phyloP scores from a whole-genome alignment of 2,113 vertebrate species.

The Chaenogobius annularis region DNA sequence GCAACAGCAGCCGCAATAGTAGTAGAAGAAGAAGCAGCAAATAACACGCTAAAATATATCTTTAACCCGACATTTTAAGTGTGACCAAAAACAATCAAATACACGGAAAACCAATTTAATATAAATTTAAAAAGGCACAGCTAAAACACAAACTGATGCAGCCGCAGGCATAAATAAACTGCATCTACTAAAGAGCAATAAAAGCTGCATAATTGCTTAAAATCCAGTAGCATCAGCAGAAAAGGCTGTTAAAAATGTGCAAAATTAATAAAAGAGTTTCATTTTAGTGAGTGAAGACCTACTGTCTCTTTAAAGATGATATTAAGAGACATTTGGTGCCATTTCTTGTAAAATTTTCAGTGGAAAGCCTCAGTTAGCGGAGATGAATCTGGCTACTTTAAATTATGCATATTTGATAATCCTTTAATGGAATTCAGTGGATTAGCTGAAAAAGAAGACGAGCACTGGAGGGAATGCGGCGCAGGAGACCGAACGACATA shows the following conservation, averaged over 20 bases:
- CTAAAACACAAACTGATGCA: no score
- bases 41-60: constrained; percentile 19
- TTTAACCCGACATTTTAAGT: neutral
- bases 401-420: constrained; percentile 21
- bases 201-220: no score
- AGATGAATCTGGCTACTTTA: neutral
- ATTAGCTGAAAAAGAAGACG: constrained; percentile 4
- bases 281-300: no score
- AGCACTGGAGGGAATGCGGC: neutral
- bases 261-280: no score
- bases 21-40: constrained; percentile 36
- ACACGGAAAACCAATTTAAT: no score
- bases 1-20: neutral
- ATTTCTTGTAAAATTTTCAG: neutral
- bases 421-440: neutral
- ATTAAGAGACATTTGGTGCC: neutral
- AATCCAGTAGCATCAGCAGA: no score
- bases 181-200: no score
- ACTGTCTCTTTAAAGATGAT: neutral
- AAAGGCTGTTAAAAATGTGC: no score
- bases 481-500: neutral
- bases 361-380: neutral
- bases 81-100: neutral
- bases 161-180: no score
- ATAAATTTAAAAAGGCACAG: no score